phyloP scores from a whole-genome alignment of 1,140 invertebrate species.

The Centruroides vittatus region DNA sequence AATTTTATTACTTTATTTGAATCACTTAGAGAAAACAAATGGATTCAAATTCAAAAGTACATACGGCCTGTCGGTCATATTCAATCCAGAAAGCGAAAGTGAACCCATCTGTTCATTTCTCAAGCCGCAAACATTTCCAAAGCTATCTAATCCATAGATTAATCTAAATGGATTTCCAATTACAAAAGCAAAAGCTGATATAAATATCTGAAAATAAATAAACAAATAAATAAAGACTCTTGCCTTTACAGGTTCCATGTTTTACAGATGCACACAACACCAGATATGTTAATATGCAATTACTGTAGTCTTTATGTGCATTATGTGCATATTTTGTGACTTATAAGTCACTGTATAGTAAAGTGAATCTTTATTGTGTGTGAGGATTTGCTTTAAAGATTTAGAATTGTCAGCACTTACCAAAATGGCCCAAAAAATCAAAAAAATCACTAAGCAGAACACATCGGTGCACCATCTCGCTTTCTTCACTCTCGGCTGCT shows the following conservation, averaged over 20 bases:
- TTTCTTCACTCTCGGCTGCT: not conserved
- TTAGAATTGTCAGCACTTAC: constrained; percentile 36
- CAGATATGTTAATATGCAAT: too few relatives aligned
- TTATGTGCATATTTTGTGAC: too few relatives aligned
- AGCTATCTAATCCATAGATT: constrained; percentile 86
- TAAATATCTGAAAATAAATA: constrained; percentile 47
- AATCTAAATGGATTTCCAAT: constrained; percentile 75
- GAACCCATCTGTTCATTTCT: constrained; percentile 55
- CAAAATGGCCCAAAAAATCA: constrained; percentile 76
- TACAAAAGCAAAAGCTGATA: constrained; percentile 72
- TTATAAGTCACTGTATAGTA: too few relatives aligned
- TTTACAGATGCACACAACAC: too few relatives aligned
- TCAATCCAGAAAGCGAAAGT: constrained; percentile 58
- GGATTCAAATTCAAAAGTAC: constrained; percentile 11
- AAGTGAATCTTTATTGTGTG: too few relatives aligned
- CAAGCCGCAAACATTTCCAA: constrained; percentile 87
- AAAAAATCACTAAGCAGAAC: constrained; percentile 63
- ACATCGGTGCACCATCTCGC: constrained; percentile 52
- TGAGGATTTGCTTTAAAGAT: too few relatives aligned
- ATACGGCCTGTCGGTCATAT: constrained; percentile 59
- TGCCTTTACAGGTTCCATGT: too few relatives aligned
- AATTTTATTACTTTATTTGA: constrained; percentile 13
- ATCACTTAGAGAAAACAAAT: not conserved
- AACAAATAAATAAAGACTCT: too few relatives aligned
- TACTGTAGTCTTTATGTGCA: too few relatives aligned